Percentiles rank a stretch among this genome's conserved stretches.
phyloP scores from a whole-genome alignment of 2,797 vertebrate genomes.

The Enteromius argenteus region DNA sequence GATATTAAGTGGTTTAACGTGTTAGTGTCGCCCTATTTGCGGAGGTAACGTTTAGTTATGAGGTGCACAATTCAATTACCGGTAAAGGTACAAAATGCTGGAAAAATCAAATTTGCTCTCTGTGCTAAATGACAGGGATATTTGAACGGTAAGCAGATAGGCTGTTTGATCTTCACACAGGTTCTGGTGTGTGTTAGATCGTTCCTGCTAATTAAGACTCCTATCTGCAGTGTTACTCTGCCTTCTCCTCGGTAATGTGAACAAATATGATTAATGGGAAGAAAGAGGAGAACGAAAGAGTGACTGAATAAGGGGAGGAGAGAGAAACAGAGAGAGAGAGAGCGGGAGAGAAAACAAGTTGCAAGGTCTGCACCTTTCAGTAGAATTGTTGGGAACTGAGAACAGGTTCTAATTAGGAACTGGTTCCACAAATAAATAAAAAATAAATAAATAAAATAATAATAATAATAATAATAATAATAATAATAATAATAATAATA shows the following conservation, averaged over 20 bases:
- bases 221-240: constrained; percentile 37
- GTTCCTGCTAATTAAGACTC: constrained; percentile 55
- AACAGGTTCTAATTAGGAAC: background rate
- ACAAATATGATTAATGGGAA: constrained; percentile 56
- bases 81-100: constrained; percentile 25
- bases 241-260: constrained; percentile 49
- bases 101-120: constrained; percentile 57
- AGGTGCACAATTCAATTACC: constrained; percentile 48
- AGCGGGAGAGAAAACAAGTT: background rate
- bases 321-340: constrained; percentile 10
- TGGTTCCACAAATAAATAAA: background rate
- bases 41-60: constrained; percentile 41
- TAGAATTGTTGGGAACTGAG: background rate
- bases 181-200: constrained; percentile 51
- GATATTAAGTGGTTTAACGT: constrained; percentile 34
- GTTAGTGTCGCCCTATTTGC: background rate
- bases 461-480: no score
- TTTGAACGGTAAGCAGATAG: constrained; percentile 55
- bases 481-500: no score
- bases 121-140: constrained; percentile 49
- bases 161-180: constrained; percentile 60
- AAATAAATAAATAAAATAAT: background rate
- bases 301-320: background rate
- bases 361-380: background rate
- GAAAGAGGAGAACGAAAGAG: constrained; percentile 19